Evolutionary conservation across 2,113 vertebrate genomes (phyloP), one percentile per base, ranked within the genome.

Genomic region (Rousettus leschenaultii): DNA sequence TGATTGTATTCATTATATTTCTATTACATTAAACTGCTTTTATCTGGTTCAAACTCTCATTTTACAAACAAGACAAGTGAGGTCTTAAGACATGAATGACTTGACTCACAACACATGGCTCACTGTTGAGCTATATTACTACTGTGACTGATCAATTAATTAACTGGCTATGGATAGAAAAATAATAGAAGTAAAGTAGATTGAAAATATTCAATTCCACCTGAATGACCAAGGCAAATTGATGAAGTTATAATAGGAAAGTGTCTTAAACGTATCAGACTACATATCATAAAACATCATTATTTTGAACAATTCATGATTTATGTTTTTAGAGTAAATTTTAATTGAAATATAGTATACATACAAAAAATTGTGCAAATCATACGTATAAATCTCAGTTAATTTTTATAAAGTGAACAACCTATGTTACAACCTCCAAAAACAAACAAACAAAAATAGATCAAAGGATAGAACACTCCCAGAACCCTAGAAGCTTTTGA

Each of bases 211-310:
- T 79, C 6, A 26, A 12, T 66, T 70, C 4, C 2, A 59, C 45
- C 45, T 86, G 43, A 91, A 94, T 73, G 30, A 14, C 22, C 91
- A 88, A 88, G 63, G 30, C n/a, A 78, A 94, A 79, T 11, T 51
- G 12, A 87, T 35, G 14, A 4, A 2, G 8, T 87, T 51, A 63
- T 28, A 51, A 8, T 0, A 3, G 6, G 8, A 94, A 38, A 65
- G 19, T 88, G n/a, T 2, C 33, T 59, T 57, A 83, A 71, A 43
- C 48, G 57, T 30, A 11, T 35, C 2, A 87, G 4, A 51, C 5
- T 51, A 24, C n/a, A 63, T 68, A 71, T 57, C 3, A 19, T 30
- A 59, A 48, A 86, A 57, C 3, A 55, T 0, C 14, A 35, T 28
- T 35, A 45, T 85, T 95, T 51, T 71, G 7, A 68, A 66, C 2